Conservation (phyloP, 2,888 invertebrate genomes). For the Dicyrtomina minuta region DNA sequence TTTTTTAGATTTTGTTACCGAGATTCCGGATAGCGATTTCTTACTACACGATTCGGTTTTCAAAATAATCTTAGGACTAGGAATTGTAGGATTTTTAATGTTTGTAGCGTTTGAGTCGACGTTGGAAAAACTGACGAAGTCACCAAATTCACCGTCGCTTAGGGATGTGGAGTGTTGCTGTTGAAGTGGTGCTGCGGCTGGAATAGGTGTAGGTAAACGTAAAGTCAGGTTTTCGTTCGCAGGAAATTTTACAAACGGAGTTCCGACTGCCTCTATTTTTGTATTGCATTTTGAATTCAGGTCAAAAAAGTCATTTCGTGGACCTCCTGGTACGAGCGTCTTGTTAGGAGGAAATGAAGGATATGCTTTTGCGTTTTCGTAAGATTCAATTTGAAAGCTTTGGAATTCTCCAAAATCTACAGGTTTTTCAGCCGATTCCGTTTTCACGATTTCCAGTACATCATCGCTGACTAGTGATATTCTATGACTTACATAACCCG, state of each 20-base stretch:
- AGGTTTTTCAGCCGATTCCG: slow-evolving; percentile 24
- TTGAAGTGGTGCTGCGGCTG: no score
- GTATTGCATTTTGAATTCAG: background rate
- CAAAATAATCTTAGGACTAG: slow-evolving; percentile 27
- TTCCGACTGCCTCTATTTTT: no score
- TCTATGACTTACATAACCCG: slow-evolving; percentile 22
- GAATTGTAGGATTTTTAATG: background rate
- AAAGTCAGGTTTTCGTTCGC: no score
- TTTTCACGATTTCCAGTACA: slow-evolving; percentile 38
- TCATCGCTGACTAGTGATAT: slow-evolving; percentile 37
- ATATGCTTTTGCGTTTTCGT: no score
- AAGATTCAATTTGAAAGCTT: slow-evolving; percentile 40
- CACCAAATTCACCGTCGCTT: slow-evolving; percentile 47
- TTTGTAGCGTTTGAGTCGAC: no score
- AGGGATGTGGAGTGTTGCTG: no score
- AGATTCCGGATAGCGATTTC: slow-evolving; percentile 4
- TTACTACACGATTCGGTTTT: slow-evolving; percentile 13
- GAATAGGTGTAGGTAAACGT: no score
- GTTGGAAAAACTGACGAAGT: slow-evolving; percentile 44
- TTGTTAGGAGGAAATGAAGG: background rate
- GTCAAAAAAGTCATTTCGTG: background rate
- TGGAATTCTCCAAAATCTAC: slow-evolving; percentile 52
- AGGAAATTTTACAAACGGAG: no score
- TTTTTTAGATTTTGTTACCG: slow-evolving; percentile 20
- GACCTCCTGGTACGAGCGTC: no score